phyloP scores from a whole-genome alignment of 2,888 invertebrate species.

The Cantharis flavilabris region DNA sequence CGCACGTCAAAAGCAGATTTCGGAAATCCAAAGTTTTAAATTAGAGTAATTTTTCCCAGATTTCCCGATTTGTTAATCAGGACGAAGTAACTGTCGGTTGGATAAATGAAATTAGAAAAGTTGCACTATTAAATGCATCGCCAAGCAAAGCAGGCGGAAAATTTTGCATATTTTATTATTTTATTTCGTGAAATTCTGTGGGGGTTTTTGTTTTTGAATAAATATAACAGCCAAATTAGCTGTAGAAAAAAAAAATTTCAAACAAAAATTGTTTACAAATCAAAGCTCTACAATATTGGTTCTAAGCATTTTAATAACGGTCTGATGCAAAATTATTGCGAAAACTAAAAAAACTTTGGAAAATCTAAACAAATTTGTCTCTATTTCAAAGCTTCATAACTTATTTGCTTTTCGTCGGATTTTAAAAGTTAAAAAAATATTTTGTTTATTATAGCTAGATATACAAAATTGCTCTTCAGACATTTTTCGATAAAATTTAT shows the following conservation, averaged over 20 bases:
- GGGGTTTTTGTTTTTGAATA: not conserved
- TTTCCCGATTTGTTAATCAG: not conserved
- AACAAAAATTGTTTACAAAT: not conserved
- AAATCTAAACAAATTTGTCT: too few relatives aligned
- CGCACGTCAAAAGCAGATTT: not conserved
- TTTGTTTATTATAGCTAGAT: too few relatives aligned
- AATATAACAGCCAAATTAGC: not conserved
- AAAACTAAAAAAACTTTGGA: too few relatives aligned
- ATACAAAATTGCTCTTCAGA: too few relatives aligned
- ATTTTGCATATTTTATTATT: not conserved
- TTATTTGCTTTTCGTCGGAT: too few relatives aligned
- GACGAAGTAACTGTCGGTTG: not conserved
- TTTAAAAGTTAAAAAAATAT: too few relatives aligned
- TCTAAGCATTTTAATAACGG: not conserved
- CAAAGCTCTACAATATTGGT: not conserved
- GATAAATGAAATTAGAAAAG: not conserved
- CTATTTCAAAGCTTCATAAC: too few relatives aligned
- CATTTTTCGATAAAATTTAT: too few relatives aligned
- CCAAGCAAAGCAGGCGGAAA: not conserved
- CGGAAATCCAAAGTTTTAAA: not conserved
- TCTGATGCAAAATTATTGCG: too few relatives aligned
- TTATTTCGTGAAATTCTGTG: not conserved
- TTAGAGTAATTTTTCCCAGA: not conserved
- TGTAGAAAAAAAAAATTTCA: not conserved
- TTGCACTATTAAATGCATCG: not conserved